Evolutionary conservation across 1,140 invertebrate species (phyloP).

Genomic region (Drosophila ironensis): DNA sequence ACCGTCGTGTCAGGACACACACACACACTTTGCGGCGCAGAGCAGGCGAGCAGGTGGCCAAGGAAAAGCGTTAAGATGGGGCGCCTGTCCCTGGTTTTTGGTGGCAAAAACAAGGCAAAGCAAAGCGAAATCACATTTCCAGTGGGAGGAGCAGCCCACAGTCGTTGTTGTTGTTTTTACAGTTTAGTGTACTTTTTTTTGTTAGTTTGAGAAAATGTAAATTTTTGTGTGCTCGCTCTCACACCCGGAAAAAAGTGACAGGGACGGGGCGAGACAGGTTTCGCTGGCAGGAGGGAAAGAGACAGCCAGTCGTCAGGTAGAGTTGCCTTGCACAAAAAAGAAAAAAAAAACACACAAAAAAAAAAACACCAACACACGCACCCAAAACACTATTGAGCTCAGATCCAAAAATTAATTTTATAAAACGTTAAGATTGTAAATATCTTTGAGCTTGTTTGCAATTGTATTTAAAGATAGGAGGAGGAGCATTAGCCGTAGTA

Average conservation of each 20-base stretch:
- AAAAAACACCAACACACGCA: conserved; percentile 13
- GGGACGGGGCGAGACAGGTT: conserved; percentile 20
- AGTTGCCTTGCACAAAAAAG: conserved; percentile 25
- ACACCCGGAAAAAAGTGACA: conserved; percentile 22
- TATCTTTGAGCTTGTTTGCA: conserved; percentile 37
- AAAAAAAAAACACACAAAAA: conserved; percentile 8
- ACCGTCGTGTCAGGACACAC: too few relatives aligned
- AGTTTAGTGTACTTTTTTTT: conserved; percentile 32
- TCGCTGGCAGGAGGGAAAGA: conserved; percentile 45
- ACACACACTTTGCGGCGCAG: too few relatives aligned
- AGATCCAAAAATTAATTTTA: conserved; percentile 76
- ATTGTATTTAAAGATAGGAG: conserved; percentile 22
- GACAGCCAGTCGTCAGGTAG: conserved; percentile 42
- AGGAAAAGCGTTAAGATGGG: too few relatives aligned
- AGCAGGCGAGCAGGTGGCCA: too few relatives aligned
- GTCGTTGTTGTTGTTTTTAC: conserved; percentile 42
- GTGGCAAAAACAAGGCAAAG: too few relatives aligned
- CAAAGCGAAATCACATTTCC: background rate
- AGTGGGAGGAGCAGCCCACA: conserved; percentile 46
- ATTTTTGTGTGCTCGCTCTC: conserved; percentile 46
- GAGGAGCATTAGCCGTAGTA: conserved; percentile 8
- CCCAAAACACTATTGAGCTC: conserved; percentile 47
- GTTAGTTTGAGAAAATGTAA: conserved; percentile 42
- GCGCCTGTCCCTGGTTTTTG: too few relatives aligned
- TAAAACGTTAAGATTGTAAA: conserved; percentile 57